phyloP scores from a whole-genome alignment of 2,888 invertebrate species.

The Tipula lateralis region DNA sequence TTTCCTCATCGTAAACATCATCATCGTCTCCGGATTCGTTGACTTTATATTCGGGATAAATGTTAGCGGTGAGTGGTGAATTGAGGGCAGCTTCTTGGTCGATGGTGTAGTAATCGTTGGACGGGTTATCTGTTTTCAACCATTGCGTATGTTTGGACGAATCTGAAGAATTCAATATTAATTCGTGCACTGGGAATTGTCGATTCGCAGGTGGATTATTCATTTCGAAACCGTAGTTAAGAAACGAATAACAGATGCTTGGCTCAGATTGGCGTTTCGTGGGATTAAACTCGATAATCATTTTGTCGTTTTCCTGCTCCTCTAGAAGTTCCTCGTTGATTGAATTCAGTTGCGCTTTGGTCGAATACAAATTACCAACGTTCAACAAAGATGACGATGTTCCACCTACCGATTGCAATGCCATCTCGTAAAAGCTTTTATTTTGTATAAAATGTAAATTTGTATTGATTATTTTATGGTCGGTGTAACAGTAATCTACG shows the following conservation, averaged over 20 bases:
- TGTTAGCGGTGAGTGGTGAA: neutral
- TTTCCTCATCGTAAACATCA: conserved; percentile 6
- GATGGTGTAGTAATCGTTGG: neutral
- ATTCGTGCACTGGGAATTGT: neutral
- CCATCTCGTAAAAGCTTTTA: neutral
- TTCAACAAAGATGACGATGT: neutral
- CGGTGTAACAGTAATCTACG: conserved; percentile 25
- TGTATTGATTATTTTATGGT: conserved; percentile 20
- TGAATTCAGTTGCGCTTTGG: neutral
- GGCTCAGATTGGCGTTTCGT: conserved; percentile 20
- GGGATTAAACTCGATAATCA: neutral
- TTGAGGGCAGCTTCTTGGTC: neutral
- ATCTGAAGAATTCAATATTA: neutral
- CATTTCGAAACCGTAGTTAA: neutral
- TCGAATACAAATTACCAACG: neutral
- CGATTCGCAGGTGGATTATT: neutral
- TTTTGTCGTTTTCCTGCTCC: neutral
- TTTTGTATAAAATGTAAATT: neutral
- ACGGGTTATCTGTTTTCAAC: neutral
- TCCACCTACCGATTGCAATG: neutral
- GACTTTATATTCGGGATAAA: neutral
- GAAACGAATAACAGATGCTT: neutral
- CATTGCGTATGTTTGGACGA: neutral
- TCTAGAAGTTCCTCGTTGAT: neutral
- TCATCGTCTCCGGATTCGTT: neutral